phyloP scores from a whole-genome alignment of 2,113 vertebrate species.

The Pungitius pungitius region DNA sequence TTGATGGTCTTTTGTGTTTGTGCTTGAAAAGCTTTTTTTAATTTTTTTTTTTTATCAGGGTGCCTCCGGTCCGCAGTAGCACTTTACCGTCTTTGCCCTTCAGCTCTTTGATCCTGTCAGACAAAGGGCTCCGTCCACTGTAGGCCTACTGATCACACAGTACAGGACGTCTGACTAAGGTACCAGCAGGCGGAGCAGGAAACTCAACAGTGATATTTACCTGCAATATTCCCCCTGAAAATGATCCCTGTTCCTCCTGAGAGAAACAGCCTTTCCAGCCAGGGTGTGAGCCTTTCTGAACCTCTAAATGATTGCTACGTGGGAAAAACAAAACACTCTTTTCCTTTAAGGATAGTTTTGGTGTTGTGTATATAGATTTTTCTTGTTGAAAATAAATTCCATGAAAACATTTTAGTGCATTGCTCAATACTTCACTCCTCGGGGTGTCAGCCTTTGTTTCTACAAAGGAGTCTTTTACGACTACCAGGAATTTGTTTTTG shows the following conservation, averaged over 20 bases:
- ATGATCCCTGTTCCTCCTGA: background rate
- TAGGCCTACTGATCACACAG: slow-evolving; percentile 57
- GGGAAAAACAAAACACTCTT: background rate
- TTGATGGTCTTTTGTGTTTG: slow-evolving; percentile 60
- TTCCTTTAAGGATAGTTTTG: background rate
- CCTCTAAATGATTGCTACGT: background rate
- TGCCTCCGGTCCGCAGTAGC: slow-evolving; percentile 75
- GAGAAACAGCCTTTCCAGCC: background rate
- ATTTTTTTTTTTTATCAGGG: slow-evolving; percentile 54
- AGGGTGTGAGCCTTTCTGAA: background rate
- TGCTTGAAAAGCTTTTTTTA: slow-evolving; percentile 59
- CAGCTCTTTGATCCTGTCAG: slow-evolving; percentile 57
- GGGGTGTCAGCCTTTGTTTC: background rate
- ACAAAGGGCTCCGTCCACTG: slow-evolving; percentile 69
- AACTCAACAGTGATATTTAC: background rate
- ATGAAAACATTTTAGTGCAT: background rate
- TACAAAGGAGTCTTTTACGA: background rate
- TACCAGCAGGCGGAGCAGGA: slow-evolving; percentile 36
- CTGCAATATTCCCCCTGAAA: background rate
- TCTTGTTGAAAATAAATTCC: background rate
- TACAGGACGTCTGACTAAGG: slow-evolving; percentile 23
- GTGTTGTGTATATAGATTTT: background rate
- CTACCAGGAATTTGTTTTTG: background rate
- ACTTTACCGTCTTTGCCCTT: slow-evolving; percentile 70
- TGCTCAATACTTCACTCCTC: background rate